These are phyloP conservation scores for Bettongia penicillata DNA, from an alignment of 2,113 vertebrate species.

Conservation along the genomic window DNA sequence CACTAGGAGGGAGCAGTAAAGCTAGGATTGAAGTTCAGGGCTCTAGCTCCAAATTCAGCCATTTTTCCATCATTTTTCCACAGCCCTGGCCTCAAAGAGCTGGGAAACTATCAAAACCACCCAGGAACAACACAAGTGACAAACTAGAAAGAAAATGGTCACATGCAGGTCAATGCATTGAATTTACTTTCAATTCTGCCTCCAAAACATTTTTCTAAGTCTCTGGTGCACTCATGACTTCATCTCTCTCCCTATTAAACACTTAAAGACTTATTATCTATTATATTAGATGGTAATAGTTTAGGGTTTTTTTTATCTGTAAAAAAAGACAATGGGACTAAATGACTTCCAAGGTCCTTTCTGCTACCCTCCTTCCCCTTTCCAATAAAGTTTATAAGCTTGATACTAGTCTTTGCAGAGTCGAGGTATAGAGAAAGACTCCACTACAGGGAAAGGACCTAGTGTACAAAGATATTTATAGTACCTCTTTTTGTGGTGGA, in stretches of 20 bases:
- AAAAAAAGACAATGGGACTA: background rate
- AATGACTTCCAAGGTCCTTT: background rate
- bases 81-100: background rate
- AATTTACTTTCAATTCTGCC: background rate
- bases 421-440: background rate
- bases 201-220: background rate
- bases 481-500: no score
- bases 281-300: background rate
- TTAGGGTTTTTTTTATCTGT: background rate
- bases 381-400: background rate
- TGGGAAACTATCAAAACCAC: background rate
- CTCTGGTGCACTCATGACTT: background rate
- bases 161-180: background rate
- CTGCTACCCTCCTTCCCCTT: no score
- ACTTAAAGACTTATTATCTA: background rate
- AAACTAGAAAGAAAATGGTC: background rate
- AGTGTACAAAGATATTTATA: no score
- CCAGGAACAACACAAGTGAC: background rate
- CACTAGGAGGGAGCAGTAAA: background rate
- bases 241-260: background rate
- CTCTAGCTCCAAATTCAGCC: background rate
- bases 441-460: no score
- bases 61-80: background rate
- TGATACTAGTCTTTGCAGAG: background rate
- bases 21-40: background rate